phyloP scores from a whole-genome alignment of 2,113 vertebrate genomes.

The Paracyprichromis sp. region DNA sequence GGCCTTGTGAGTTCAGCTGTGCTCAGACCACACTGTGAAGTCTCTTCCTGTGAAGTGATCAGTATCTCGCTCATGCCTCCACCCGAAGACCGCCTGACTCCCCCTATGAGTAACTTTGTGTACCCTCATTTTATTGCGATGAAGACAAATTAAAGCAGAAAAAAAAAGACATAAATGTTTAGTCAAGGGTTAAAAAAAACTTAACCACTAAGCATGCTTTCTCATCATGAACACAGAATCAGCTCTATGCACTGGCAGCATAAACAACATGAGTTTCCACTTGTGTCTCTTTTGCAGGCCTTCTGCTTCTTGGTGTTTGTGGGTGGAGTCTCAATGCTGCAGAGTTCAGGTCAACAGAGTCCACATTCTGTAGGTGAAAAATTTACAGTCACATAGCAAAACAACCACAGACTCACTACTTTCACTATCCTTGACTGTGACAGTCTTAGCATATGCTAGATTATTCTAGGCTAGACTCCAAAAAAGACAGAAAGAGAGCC shows the following conservation, averaged over 20 bases:
- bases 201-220: accelerated
- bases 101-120: not conserved
- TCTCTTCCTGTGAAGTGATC: not conserved
- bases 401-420: not conserved
- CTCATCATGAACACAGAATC: not conserved
- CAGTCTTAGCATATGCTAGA: not conserved
- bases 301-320: not conserved
- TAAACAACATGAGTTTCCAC: not conserved
- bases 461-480: too few relatives aligned
- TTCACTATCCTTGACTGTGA: not conserved
- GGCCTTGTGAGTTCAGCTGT: not conserved
- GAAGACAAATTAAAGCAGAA: accelerated
- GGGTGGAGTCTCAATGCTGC: accelerated
- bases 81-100: accelerated
- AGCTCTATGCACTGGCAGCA: not conserved
- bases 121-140: not conserved
- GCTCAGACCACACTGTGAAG: not conserved
- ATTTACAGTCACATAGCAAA: not conserved
- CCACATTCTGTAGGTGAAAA: not conserved
- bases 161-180: not conserved
- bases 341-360: not conserved
- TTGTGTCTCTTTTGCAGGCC: not conserved
- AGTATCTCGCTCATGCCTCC: not conserved
- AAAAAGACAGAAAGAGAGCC: not conserved
- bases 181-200: accelerated